Percentiles rank a stretch among this genome's conserved stretches.
phyloP scores from a whole-genome alignment of 2,888 invertebrate genomes.

The Hanleya hanleyi region DNA sequence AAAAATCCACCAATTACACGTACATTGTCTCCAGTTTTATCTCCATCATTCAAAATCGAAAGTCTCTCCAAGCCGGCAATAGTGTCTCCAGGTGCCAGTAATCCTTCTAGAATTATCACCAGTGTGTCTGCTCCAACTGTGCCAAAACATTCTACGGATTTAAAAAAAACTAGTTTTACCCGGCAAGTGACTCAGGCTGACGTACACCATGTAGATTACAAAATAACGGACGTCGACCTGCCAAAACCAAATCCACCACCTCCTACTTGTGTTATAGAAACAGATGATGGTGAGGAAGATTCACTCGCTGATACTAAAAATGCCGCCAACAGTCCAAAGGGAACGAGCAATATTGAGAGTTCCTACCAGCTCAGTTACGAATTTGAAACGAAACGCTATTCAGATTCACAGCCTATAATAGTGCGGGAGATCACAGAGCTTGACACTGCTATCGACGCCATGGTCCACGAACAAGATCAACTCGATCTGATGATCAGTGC shows the following conservation, averaged over 20 bases:
- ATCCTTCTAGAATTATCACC: not conserved
- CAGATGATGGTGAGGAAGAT: not conserved
- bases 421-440: not conserved
- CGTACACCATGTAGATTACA: not conserved
- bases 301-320: too few species aligned
- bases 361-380: constrained; percentile 2
- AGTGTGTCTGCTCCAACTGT: not conserved
- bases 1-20: constrained; percentile 29
- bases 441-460: not conserved
- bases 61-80: too few species aligned
- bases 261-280: not conserved
- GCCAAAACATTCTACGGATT: not conserved
- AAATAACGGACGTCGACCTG: not conserved
- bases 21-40: not conserved
- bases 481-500: not conserved
- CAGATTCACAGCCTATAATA: constrained; percentile 1
- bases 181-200: not conserved
- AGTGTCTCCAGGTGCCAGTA: too few species aligned
- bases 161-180: not conserved
- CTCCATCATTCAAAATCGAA: not conserved
- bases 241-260: constrained; percentile 2
- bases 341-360: not conserved
- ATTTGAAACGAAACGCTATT: not conserved
- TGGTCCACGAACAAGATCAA: constrained; percentile 2
- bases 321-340: not conserved